phyloP scores from a whole-genome alignment of 2,797 vertebrate genomes.

The Serranus cabrilla region DNA sequence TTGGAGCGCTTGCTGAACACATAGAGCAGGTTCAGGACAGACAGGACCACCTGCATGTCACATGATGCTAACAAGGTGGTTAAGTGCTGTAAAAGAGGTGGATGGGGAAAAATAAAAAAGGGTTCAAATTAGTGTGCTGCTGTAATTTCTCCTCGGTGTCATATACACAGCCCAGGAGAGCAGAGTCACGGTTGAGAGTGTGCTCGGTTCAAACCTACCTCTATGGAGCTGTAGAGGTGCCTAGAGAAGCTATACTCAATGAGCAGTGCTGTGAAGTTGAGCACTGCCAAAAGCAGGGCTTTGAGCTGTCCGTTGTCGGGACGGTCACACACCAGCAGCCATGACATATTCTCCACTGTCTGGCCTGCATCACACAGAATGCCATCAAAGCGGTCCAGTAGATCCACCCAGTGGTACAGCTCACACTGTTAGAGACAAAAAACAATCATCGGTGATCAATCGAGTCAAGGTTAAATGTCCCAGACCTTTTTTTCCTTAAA shows the following conservation, averaged over 20 bases:
- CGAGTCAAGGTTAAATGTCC: neutral
- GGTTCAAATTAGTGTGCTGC: conserved; percentile 18
- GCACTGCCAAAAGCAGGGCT: conserved; percentile 94
- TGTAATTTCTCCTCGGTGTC: conserved; percentile 7
- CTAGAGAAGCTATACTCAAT: conserved; percentile 99
- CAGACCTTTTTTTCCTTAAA: neutral
- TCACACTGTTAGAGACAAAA: conserved; percentile 88
- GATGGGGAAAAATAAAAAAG: conserved; percentile 40
- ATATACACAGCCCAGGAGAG: conserved; percentile 4
- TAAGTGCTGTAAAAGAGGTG: conserved; percentile 89
- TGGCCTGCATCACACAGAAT: conserved; percentile 96
- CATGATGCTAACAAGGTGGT: conserved; percentile 97
- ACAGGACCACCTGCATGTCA: conserved; percentile 99
- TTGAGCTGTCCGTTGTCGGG: conserved; percentile 94
- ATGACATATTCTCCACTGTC: conserved; percentile 96
- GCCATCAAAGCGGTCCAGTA: conserved; percentile 97
- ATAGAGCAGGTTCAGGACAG: conserved; percentile 97
- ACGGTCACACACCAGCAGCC: conserved; percentile 96
- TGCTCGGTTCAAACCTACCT: conserved; percentile 83
- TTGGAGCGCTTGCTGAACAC: conserved; percentile 99
- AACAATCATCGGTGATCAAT: neutral
- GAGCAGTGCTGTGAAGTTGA: conserved; percentile 97
- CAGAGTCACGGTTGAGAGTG: neutral
- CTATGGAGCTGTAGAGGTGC: conserved; percentile 98
- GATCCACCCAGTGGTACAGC: conserved; percentile 98